Evolutionary conservation across 2,113 vertebrate species (phyloP).

Genomic region (Okapia johnstoni): DNA sequence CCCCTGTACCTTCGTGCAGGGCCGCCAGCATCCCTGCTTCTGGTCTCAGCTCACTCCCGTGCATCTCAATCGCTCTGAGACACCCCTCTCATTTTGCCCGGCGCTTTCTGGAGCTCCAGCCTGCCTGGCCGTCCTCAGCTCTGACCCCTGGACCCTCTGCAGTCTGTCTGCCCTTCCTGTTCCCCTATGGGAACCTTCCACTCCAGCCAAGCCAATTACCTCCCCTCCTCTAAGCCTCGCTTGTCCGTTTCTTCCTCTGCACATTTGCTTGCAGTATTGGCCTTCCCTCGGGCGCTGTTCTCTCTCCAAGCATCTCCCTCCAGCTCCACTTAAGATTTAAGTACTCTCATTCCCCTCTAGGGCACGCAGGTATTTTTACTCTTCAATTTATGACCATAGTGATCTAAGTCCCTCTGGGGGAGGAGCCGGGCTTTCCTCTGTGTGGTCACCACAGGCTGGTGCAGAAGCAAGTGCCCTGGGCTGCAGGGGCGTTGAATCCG

Average conservation of each 20-base stretch:
- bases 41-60: neutral
- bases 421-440: neutral
- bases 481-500: rapidly evolving
- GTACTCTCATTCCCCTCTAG: neutral
- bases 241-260: neutral
- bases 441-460: neutral
- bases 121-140: neutral
- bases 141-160: neutral
- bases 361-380: neutral
- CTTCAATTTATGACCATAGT: neutral
- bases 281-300: neutral
- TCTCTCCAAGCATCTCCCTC: neutral
- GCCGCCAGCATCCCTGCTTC: neutral
- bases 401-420: neutral
- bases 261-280: too few species aligned
- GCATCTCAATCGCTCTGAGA: neutral
- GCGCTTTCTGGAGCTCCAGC: neutral
- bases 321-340: too few species aligned
- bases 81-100: neutral
- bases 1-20: neutral
- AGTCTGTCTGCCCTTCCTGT: neutral
- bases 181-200: neutral
- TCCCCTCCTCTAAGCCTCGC: neutral
- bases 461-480: rapidly evolving
- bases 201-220: neutral